phyloP scores from a whole-genome alignment of 2,888 invertebrate species.

The Epinotia demarniana region DNA sequence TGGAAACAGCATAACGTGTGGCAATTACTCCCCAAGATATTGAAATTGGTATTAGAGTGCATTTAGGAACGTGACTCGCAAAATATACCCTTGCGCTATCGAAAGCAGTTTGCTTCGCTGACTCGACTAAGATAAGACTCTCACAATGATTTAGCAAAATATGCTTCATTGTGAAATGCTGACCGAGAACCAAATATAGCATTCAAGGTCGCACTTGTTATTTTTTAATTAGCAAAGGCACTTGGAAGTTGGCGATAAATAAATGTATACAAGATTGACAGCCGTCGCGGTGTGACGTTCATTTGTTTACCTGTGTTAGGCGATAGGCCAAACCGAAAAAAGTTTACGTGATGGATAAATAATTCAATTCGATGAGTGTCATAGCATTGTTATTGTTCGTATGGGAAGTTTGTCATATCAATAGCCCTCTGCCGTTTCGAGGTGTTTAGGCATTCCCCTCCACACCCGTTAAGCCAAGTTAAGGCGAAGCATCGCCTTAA shows the following conservation, averaged over 20 bases:
- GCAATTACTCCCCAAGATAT: not conserved
- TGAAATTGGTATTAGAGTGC: not conserved
- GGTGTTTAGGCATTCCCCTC: too few relatives aligned
- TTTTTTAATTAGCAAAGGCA: conserved; percentile 1
- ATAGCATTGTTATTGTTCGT: not conserved
- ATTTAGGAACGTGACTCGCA: not conserved
- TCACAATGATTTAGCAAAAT: conserved; percentile 18
- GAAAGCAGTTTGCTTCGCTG: conserved; percentile 15
- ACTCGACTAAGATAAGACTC: conserved; percentile 15
- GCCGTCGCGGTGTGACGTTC: not conserved
- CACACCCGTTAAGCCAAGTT: too few relatives aligned
- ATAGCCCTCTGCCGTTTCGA: too few relatives aligned
- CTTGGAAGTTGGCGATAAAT: not conserved
- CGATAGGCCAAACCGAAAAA: not conserved
- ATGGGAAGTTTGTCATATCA: too few relatives aligned
- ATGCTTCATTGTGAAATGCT: conserved; percentile 25
- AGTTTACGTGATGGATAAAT: not conserved
- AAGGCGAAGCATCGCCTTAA: too few relatives aligned
- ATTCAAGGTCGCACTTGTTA: conserved; percentile 17
- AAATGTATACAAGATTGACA: not conserved
- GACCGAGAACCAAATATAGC: conserved; percentile 23
- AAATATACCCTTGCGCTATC: conserved; percentile 3
- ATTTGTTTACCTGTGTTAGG: not conserved
- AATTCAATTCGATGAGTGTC: not conserved
- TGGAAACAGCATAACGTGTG: not conserved